phyloP scores from a whole-genome alignment of 2,113 vertebrate species.

The Triplophysa siluroides region DNA sequence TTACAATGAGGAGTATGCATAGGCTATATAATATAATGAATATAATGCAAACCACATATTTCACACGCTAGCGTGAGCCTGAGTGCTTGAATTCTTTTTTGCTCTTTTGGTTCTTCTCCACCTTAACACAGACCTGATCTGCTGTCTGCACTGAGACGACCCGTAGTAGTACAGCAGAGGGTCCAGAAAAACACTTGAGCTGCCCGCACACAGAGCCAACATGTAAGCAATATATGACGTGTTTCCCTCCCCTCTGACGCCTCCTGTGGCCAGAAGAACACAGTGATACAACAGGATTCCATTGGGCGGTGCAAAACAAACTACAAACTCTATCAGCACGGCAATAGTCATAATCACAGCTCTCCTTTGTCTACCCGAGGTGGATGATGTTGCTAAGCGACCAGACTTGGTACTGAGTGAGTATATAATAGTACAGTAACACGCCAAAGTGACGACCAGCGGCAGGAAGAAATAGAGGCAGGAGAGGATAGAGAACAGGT shows the following conservation, averaged over 20 bases:
- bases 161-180: slow-evolving; percentile 92
- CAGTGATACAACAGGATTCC: slow-evolving; percentile 87
- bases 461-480: slow-evolving; percentile 87
- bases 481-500: slow-evolving; percentile 86
- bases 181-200: slow-evolving; percentile 88
- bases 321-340: slow-evolving; percentile 84
- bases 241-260: slow-evolving; percentile 52
- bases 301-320: slow-evolving; percentile 91
- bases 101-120: slow-evolving; percentile 48
- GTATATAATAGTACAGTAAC: slow-evolving; percentile 81
- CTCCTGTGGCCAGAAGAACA: slow-evolving; percentile 63
- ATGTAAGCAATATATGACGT: slow-evolving; percentile 84
- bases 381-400: slow-evolving; percentile 18
- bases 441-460: slow-evolving; percentile 76
- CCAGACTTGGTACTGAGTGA: slow-evolving; percentile 69
- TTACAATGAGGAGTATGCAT: too few relatives aligned
- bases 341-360: slow-evolving; percentile 80
- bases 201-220: slow-evolving; percentile 83
- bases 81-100: background rate
- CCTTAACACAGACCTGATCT: slow-evolving; percentile 74
- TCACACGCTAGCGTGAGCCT: background rate
- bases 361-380: slow-evolving; percentile 70
- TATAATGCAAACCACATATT: too few relatives aligned
- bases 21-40: too few relatives aligned
- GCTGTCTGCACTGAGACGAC: slow-evolving; percentile 86